phyloP scores from a whole-genome alignment of 2,113 vertebrate genomes.

The Saiga tatarica region DNA sequence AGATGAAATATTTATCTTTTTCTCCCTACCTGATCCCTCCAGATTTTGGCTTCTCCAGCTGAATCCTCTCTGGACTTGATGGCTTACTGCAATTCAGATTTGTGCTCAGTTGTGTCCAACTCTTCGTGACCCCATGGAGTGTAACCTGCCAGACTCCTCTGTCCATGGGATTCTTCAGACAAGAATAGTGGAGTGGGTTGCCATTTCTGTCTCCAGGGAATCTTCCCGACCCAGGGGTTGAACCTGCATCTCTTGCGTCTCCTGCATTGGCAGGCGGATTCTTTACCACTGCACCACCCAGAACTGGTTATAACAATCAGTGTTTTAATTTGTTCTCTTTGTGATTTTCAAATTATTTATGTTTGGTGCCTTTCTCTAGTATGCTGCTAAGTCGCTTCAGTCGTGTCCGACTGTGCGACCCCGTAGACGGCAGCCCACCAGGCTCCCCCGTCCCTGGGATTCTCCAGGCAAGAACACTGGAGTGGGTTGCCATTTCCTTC shows the following conservation, averaged over 20 bases:
- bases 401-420: no score
- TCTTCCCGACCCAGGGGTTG: not conserved
- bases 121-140: not conserved
- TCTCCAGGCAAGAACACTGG: no score
- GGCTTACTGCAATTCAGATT: not conserved
- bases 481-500: no score
- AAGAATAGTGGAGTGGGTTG: not conserved
- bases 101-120: not conserved
- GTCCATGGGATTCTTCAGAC: not conserved
- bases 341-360: not conserved
- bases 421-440: no score
- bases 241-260: not conserved
- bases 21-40: not conserved
- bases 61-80: not conserved
- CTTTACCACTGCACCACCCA: not conserved
- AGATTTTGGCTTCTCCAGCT: not conserved
- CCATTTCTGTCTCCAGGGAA: not conserved
- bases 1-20: not conserved
- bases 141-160: not conserved
- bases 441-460: no score
- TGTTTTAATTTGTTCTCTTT: not conserved
- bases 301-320: not conserved
- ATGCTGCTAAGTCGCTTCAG: not conserved
- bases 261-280: not conserved
- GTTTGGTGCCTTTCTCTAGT: not conserved